These are phyloP conservation scores for Melanostigma gelatinosum DNA, from an alignment of 2,113 vertebrate species.

Conservation along the genomic window DNA sequence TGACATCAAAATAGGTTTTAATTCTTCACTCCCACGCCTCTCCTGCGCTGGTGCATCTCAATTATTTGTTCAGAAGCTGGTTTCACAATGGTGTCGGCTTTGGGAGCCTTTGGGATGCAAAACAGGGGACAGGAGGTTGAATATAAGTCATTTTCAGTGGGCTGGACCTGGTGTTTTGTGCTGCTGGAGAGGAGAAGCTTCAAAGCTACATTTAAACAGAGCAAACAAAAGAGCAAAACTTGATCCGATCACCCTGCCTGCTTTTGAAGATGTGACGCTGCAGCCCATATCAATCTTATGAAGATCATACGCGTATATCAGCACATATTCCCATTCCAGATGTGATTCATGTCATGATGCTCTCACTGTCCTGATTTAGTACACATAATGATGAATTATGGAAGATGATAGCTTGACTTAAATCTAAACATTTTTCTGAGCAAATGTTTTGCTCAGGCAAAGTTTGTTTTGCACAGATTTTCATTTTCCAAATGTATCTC, in stretches of 20 bases:
- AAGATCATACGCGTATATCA: conserved; percentile 32
- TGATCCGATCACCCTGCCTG: conserved; percentile 84
- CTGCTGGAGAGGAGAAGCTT: conserved; percentile 89
- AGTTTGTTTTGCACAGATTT: not conserved
- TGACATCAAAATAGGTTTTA: conserved; percentile 81
- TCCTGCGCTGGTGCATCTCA: conserved; percentile 88
- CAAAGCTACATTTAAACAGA: conserved; percentile 90
- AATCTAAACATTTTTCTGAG: not conserved
- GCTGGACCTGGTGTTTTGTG: conserved; percentile 82
- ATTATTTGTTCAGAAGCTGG: conserved; percentile 92
- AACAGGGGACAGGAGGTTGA: conserved; percentile 84
- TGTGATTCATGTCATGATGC: conserved; percentile 25
- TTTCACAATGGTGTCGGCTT: conserved; percentile 87
- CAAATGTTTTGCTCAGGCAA: not conserved
- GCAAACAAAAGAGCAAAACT: conserved; percentile 88
- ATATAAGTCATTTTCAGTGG: conserved; percentile 77
- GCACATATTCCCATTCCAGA: conserved; percentile 16
- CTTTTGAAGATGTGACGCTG: conserved; percentile 94
- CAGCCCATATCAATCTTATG: conserved; percentile 45
- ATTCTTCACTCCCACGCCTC: conserved; percentile 83
- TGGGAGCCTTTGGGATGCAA: conserved; percentile 94
- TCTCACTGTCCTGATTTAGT: conserved; percentile 4
- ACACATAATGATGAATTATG: conserved; percentile 1
- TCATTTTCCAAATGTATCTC: not conserved
- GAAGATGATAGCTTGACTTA: not conserved